Conservation (phyloP, 2,113 vertebrate species). For the Tenrec ecaudatus region DNA sequence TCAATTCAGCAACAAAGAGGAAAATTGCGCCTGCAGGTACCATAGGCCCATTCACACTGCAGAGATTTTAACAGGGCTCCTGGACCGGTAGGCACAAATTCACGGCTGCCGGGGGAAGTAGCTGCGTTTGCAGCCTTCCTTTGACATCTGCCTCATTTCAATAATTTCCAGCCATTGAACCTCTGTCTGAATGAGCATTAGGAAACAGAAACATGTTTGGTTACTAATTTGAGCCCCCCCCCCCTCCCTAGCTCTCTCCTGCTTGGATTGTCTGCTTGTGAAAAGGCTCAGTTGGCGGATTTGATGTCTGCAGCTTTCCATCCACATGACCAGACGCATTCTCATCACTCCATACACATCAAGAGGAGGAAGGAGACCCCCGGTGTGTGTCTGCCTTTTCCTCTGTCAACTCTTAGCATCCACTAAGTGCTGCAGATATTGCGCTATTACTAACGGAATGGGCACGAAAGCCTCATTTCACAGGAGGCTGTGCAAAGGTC, state of each 20-base stretch:
- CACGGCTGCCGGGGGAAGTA: not conserved
- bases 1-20: not conserved
- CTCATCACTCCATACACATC: not conserved
- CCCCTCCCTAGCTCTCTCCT: not conserved
- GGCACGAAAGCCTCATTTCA: slow-evolving; percentile 1
- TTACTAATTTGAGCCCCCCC: slow-evolving; percentile 70
- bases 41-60: not conserved
- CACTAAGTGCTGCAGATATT: not conserved
- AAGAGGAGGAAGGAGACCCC: not conserved
- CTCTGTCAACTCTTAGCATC: not conserved
- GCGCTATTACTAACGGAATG: not conserved
- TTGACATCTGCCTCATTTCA: slow-evolving; percentile 76
- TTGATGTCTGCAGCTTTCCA: slow-evolving; percentile 10
- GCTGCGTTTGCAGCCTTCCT: slow-evolving; percentile 51
- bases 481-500: not conserved
- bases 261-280: slow-evolving; percentile 39
- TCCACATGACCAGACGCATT: not conserved
- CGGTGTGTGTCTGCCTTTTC: not conserved
- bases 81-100: not conserved
- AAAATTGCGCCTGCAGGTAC: slow-evolving; percentile 32
- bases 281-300: not conserved
- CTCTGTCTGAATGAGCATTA: slow-evolving; percentile 73
- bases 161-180: slow-evolving; percentile 77
- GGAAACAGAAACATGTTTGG: slow-evolving; percentile 65
- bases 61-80: slow-evolving; percentile 36